phyloP scores from a whole-genome alignment of 1,140 invertebrate species.

The Pseudomyrmex dendroicus region DNA sequence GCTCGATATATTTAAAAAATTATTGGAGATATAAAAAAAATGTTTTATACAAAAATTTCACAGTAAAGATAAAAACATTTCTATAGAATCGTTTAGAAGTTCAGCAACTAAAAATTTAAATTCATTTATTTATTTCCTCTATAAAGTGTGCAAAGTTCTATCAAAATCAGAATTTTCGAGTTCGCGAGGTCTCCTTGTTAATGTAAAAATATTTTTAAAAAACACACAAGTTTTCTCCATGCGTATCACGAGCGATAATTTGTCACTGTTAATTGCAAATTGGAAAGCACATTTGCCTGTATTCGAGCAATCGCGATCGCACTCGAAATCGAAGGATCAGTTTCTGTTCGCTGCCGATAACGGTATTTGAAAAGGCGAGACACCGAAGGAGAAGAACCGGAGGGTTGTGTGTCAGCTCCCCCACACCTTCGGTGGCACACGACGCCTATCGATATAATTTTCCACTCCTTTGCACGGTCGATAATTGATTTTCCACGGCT shows the following conservation, averaged over 20 bases:
- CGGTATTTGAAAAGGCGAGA: conserved; percentile 45
- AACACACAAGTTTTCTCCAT: no score
- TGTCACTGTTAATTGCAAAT: conserved; percentile 33
- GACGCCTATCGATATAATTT: conserved; percentile 72
- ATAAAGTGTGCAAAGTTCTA: no score
- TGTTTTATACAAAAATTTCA: no score
- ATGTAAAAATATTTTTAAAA: no score
- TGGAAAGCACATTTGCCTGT: not conserved
- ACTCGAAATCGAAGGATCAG: not conserved
- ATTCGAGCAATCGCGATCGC: not conserved
- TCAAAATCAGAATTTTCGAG: no score
- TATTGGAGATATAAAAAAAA: no score
- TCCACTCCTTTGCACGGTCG: conserved; percentile 67
- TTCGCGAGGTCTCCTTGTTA: no score
- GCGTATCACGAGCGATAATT: not conserved
- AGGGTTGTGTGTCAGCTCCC: conserved; percentile 12
- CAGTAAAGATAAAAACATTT: no score
- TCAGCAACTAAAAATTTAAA: no score
- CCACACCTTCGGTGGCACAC: not conserved
- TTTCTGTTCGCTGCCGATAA: conserved; percentile 67
- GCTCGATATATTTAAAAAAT: no score
- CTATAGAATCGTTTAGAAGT: no score
- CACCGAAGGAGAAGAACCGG: conserved; percentile 1
- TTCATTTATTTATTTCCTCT: no score
- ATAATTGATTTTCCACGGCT: conserved; percentile 73